Evolutionary conservation across 23 tunicate species (phyloP).

Genomic region (Botrylloides violaceus): DNA sequence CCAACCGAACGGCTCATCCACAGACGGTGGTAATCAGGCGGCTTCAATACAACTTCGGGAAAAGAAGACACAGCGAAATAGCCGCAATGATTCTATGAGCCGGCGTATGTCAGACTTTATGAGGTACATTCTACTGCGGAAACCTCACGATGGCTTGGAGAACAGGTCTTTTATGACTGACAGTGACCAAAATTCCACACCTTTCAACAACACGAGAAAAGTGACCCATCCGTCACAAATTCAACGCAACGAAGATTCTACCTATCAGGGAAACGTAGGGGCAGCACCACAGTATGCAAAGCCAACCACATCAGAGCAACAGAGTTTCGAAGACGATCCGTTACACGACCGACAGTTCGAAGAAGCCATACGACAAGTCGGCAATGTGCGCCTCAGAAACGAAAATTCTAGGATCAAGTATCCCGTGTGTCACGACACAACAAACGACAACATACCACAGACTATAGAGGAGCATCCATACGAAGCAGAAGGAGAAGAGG

Average conservation of each 20-base stretch:
- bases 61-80: slow-evolving; percentile 14
- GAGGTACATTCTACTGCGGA: slow-evolving; percentile 30
- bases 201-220: slow-evolving; percentile 6
- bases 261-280: not conserved
- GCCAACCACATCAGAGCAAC: not conserved
- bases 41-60: slow-evolving; percentile 2
- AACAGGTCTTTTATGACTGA: slow-evolving; percentile 15
- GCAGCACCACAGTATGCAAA: not conserved
- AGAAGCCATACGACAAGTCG: slow-evolving; percentile 6
- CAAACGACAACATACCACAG: slow-evolving; percentile 24
- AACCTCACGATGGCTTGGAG: slow-evolving; percentile 18
- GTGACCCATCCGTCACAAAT: not conserved
- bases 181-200: slow-evolving; percentile 25
- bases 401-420: slow-evolving; percentile 1
- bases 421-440: slow-evolving; percentile 5
- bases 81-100: slow-evolving; percentile 15
- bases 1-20: slow-evolving; percentile 10
- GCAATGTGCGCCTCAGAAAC: not conserved
- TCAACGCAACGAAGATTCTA: slow-evolving; percentile 10
- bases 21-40: not conserved
- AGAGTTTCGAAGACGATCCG: not conserved
- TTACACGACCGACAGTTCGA: not conserved
- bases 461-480: slow-evolving; percentile 26
- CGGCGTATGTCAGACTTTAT: slow-evolving; percentile 84
- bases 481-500: slow-evolving; percentile 10